These are phyloP conservation scores for Tipula vernalis DNA, from an alignment of 2,888 invertebrate genomes.

Conservation along the genomic window DNA sequence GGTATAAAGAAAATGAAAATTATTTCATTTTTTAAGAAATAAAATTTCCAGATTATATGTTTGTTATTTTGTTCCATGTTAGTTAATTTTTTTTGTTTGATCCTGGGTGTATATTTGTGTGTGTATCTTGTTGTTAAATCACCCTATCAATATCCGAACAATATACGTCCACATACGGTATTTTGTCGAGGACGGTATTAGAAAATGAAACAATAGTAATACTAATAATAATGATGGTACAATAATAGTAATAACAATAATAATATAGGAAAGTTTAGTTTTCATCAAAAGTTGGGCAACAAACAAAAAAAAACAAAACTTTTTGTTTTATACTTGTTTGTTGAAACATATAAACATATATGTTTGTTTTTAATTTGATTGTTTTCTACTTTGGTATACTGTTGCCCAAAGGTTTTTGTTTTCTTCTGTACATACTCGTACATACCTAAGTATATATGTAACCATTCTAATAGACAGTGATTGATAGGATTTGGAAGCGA, in stretches of 20 bases:
- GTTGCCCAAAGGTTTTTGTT: neutral
- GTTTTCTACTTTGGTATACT: neutral
- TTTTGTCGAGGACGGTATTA: neutral
- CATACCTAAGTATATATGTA: too few relatives aligned
- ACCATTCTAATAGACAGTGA: neutral
- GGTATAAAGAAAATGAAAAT: neutral
- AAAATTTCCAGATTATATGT: neutral
- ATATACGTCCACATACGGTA: neutral
- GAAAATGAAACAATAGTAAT: neutral
- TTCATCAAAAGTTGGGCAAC: neutral
- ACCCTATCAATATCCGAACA: neutral
- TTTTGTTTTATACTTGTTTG: neutral
- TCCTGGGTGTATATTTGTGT: neutral
- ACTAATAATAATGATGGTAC: neutral
- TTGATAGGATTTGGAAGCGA: neutral
- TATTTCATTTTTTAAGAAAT: neutral
- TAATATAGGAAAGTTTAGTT: neutral
- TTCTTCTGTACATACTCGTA: neutral
- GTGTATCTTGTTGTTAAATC: neutral
- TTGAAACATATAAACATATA: neutral
- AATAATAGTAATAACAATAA: neutral
- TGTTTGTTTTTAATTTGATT: neutral
- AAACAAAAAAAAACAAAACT: neutral
- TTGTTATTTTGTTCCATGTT: neutral
- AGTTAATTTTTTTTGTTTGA: neutral